phyloP scores from a whole-genome alignment of 2,797 vertebrate species.

The Gouania willdenowi region DNA sequence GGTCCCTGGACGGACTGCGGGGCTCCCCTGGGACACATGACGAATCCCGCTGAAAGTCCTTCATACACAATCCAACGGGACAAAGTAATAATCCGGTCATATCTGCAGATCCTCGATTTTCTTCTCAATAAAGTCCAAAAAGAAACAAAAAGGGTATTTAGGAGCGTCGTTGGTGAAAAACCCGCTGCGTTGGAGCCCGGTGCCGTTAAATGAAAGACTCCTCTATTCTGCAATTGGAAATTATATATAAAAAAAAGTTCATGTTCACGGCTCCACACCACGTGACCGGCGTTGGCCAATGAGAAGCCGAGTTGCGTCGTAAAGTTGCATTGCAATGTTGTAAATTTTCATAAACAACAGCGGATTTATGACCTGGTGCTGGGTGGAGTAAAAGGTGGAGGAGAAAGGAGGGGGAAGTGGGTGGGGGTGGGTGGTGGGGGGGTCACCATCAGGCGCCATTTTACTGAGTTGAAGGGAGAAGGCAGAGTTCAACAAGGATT shows the following conservation, averaged over 20 bases:
- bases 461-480: slow-evolving; percentile 82
- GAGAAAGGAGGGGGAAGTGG: not conserved
- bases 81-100: slow-evolving; percentile 46
- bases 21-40: slow-evolving; percentile 56
- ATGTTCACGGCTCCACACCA: slow-evolving; percentile 92
- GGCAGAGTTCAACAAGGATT: slow-evolving; percentile 65
- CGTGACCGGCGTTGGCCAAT: slow-evolving; percentile 91
- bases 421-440: slow-evolving; percentile 58
- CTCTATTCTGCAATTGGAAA: slow-evolving; percentile 95
- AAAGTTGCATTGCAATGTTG: slow-evolving; percentile 98
- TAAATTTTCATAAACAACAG: slow-evolving; percentile 99
- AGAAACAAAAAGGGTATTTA: slow-evolving; percentile 4
- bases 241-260: slow-evolving; percentile 97
- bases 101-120: slow-evolving; percentile 37
- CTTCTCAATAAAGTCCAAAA: slow-evolving; percentile 24
- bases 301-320: slow-evolving; percentile 85
- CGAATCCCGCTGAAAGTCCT: slow-evolving; percentile 69
- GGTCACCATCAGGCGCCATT: slow-evolving; percentile 93
- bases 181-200: slow-evolving; percentile 80
- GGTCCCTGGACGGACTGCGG: slow-evolving; percentile 19
- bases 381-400: slow-evolving; percentile 30
- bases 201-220: slow-evolving; percentile 85
- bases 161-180: slow-evolving; percentile 53
- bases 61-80: slow-evolving; percentile 64
- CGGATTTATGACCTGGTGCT: slow-evolving; percentile 93